A percentile compares a stretch with the other conserved stretches of the same genome.
Evolutionary conservation across 1,140 invertebrate species (phyloP).

Genomic region (Colletes latitarsis): DNA sequence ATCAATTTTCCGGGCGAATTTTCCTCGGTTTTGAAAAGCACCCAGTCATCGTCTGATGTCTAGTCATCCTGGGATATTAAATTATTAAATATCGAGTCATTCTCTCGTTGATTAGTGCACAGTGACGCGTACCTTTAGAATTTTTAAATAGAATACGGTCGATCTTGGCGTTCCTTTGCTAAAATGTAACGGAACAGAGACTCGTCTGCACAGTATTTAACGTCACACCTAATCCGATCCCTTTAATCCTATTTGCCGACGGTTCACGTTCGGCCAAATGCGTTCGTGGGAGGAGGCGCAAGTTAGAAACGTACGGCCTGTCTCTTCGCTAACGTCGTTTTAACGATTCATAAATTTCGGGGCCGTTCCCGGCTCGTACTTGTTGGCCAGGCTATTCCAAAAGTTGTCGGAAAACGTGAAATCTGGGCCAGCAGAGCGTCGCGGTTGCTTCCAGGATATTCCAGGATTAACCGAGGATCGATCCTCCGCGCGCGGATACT

Average conservation of each 20-base stretch:
- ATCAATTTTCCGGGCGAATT: too few relatives aligned
- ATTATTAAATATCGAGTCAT: too few relatives aligned
- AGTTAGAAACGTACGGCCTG: conserved; percentile 28
- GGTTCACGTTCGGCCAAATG: not conserved
- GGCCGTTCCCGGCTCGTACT: not conserved
- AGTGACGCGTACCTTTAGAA: too few relatives aligned
- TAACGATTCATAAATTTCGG: conserved; percentile 66
- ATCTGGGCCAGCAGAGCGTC: conserved; percentile 36
- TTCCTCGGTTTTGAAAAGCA: too few relatives aligned
- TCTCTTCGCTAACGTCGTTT: conserved; percentile 62
- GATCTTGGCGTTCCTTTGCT: not conserved
- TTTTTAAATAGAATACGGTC: too few relatives aligned
- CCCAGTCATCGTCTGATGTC: too few relatives aligned
- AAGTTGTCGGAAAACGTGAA: conserved; percentile 41
- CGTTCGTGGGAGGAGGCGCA: not conserved
- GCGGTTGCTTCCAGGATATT: conserved; percentile 38
- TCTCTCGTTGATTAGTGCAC: too few relatives aligned
- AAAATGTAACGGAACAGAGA: not conserved
- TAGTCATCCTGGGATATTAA: too few relatives aligned
- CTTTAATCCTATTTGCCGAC: conserved; percentile 31
- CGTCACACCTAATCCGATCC: conserved; percentile 15
- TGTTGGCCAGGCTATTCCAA: conserved; percentile 11
- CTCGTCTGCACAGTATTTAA: conserved; percentile 3
- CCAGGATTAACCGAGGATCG: conserved; percentile 56
- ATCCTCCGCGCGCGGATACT: conserved; percentile 44